phyloP scores from a whole-genome alignment of 2,113 vertebrate species.

The Oncorhynchus tshawytscha region DNA sequence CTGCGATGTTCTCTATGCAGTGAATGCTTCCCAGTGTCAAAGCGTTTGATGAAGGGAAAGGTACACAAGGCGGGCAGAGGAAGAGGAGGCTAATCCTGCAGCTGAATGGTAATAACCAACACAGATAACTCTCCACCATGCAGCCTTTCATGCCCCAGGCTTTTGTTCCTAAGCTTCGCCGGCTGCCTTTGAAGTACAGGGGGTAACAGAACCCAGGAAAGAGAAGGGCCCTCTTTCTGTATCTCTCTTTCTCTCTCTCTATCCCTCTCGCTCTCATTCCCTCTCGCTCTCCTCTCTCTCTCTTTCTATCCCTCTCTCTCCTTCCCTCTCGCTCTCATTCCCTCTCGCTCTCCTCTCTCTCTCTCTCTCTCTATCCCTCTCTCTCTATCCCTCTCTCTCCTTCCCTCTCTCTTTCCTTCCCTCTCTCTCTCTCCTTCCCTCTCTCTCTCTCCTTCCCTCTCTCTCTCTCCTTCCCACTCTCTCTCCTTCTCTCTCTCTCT shows the following conservation, averaged over 20 bases:
- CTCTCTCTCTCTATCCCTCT: constrained; percentile 57
- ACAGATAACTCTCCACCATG: constrained; percentile 71
- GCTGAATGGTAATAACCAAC: constrained; percentile 73
- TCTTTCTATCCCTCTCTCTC: constrained; percentile 34
- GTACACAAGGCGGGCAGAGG: constrained; percentile 61
- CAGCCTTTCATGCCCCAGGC: constrained; percentile 75
- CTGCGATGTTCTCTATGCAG: constrained; percentile 30
- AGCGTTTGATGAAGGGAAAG: constrained; percentile 68
- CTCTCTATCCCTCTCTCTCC: constrained; percentile 25
- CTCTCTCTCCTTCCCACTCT: constrained; percentile 7
- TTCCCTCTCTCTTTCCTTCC: too few relatives aligned
- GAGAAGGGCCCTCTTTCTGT: constrained; percentile 38
- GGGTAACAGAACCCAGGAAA: constrained; percentile 67
- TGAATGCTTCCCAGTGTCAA: constrained; percentile 40
- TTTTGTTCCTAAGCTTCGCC: constrained; percentile 80
- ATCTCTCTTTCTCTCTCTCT: constrained; percentile 61
- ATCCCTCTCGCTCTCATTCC: too few relatives aligned
- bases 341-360: constrained; percentile 35
- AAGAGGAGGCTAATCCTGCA: constrained; percentile 60
- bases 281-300: constrained; percentile 18
- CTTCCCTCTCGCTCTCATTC: constrained; percentile 28
- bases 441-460: neutral
- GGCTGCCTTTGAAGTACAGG: constrained; percentile 83
- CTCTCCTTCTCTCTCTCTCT: constrained; percentile 3
- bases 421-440: neutral